Base-by-base conservation (phyloP, 2,797 vertebrate genomes). In the Strix occidentalis region DNA sequence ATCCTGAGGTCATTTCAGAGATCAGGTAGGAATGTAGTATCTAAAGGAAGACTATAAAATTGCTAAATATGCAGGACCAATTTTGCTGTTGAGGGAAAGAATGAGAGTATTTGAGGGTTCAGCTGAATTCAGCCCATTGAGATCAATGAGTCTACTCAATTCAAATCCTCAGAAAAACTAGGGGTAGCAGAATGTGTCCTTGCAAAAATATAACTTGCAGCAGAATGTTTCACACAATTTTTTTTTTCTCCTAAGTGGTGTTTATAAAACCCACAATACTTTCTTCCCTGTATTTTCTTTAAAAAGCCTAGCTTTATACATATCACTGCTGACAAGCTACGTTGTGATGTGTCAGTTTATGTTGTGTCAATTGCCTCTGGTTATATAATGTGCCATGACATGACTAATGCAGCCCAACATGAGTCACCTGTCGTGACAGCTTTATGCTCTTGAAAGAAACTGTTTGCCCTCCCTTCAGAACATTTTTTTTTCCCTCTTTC, bases 401-500 rank as follows among this genome's bases (percentile, higher is more conserved):
- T 95, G 75, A 96, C 75, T 85, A 95, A 96, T 45, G 51, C 82
- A 94, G 79, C 70, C 92, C 94, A 94, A 83, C 65, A 39, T 93
- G 94, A 97, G 88, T 97, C 90, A 95, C 85, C 95, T 95, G 90
- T 95, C 92, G 83, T 96, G 91, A 96, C 95, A 95, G 83, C 53
- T 84, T 80, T 53, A 9, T 33, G 71, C 74, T 90, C 82, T 37
- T 4, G 3, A 72, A 89, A 90, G 56, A 37, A 91, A 43, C 4
- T 6, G 13, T 43, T 82, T 85, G 50, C 70, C 33, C 48, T 75
- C 45, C 50, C 81, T 75, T 77, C 39, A 46, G 64, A 90, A 56
- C 24, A 2, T 4, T 35, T 48, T n/a, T 39, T n/a, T 48, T 1
- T 10, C 18, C 9, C 18, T 85, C 46, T 91, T 75, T 43, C 65